Base-by-base conservation (phyloP, 2,888 invertebrate species). In the Conus canariensis region DNA sequence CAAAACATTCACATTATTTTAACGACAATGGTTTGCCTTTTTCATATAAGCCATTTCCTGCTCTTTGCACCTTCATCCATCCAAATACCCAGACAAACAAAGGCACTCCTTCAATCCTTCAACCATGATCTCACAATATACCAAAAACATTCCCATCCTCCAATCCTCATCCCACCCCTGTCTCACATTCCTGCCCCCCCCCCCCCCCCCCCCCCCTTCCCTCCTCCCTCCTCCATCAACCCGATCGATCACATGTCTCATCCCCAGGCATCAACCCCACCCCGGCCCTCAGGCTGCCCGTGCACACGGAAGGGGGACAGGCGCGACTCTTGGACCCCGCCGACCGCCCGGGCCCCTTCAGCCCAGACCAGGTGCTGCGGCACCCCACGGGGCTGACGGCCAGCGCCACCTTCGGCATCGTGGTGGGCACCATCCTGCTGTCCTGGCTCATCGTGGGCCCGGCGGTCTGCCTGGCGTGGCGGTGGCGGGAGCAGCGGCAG, bases 391-490 rank as follows among this genome's bases (percentile, higher is more conserved):
- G 85, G 45, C 87, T 85, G 86, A 80, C 91, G 5, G 56, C 90
- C 77, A 87, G 90, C n/a, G 90, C 91, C 6, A 93, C 92, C 0
- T 93, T 94, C 80, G 95, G 94, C 3, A 93, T 95, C 16, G 93
- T 94, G 0, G 90, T 94, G 8, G 94, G 93, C 0, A 91, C 92
- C 22, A 89, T 95, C 59, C 91, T 95, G 10, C 94, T 93, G 0
- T 92, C 94, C 83, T 92, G 93, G 86, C 92, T 95, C 22, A 93
- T 95, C 58, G 89, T 95, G 7, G 95, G 94, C 19, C 95, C 22
- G 90, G 91, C 94, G 12, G 45, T 93, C 30, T 95, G 95, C 87
- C 90, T 95, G 59, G 90, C 94, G 86, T 95, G 94, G 90, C 93
- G 94, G 82, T 91, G 94, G 88, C 92, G 92, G 64, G 93, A 94